Evolutionary conservation across 2,888 invertebrate species (phyloP), one percentile per base, ranked within the genome.

Genomic region (Patella caerulea): DNA sequence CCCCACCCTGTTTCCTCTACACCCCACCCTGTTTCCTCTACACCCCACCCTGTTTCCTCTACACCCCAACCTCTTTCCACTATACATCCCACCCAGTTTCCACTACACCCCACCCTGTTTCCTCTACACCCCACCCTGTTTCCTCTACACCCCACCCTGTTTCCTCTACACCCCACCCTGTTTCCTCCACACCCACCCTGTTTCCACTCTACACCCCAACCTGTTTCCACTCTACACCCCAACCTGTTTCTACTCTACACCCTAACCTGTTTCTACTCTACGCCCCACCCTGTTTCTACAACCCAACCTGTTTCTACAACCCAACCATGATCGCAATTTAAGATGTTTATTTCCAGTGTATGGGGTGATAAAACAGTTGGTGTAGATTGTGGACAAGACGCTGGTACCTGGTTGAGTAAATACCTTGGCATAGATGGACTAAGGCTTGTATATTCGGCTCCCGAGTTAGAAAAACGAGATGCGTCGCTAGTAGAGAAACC

Each of bases 331-430:
- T 29, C 29, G 7, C 15, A 59, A 12, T 15, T 65, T 3, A 19
- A 9, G 19, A 14, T 19, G 12, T 65, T 65, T 11, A 73, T 14
- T 17, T 75, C 78, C 5, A 76, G 88, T 34, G 83, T 88, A 14
- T 87, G 86, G 86, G 85, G 82, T 3, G 78, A 80, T 2, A 55
- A 76, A 14, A 73, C 87, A 17, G 83, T 85, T 24, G 89, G 85
- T 5, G 75, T 87, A 70, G 88, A 89, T 78, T 88, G 89, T 82
- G 90, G 90, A 3, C 83, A 86, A 29, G 86, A 84, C 52, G 88
- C 86, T 0, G 84, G 84, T 1, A 72, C 74, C 5, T 90, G 90
- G 90, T 75, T 89, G 12, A 84, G 83, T 54, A 76, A 82, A 53
- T 88, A 73, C 73, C 82, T 90, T 9, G 81, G 79, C n/a, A 72